Evolutionary conservation across 2,888 invertebrate species (phyloP), one percentile per base, ranked within the genome.

Genomic region (Protophormia terraenovae): DNA sequence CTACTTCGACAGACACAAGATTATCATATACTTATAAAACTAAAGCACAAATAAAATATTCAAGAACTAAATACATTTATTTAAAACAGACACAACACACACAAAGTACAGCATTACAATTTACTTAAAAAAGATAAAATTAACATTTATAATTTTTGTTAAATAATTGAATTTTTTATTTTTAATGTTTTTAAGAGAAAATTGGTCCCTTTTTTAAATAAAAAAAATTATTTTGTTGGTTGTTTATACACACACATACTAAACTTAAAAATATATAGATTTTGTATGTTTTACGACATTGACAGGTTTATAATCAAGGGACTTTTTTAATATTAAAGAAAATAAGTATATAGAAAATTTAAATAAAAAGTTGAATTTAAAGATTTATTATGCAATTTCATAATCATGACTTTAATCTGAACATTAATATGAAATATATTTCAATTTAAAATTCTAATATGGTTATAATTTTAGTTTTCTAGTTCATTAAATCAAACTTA

Each of bases 181-280:
- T 32, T 66, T 12, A 10, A 19, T 35, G 10, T 62, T 35, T 22
- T 8, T 27, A 12, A 8, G 12, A 47, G 1, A 45, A 24, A 24
- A 50, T 62, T 75, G 75, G 60, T 35, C 35, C 66, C 24, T 12
- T 41, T 60, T 77, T 58, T n/a, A 4, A 45, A 27, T 53, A 29
- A 29, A 58, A 58, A 72, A 78, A 83, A 72, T 62, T 78, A 72
- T 83, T 78, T 83, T 78, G 79, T 78, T 83, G 79, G 77, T 79
- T 78, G 10, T 77, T 27, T 66, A 8, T 32, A 62, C 19, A n/a
- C 6, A 41, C 12, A 55, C 3, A 45, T 19, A 32, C 6, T 22
- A n/a, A n/a, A n/a, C n/a, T n/a, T n/a, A n/a, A n/a, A n/a, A n/a
- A n/a, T n/a, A n/a, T n/a, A n/a, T n/a, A n/a, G n/a, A n/a, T n/a